Evolutionary conservation across 2,888 invertebrate species (phyloP).

Genomic region (Zele albiditarsus): DNA sequence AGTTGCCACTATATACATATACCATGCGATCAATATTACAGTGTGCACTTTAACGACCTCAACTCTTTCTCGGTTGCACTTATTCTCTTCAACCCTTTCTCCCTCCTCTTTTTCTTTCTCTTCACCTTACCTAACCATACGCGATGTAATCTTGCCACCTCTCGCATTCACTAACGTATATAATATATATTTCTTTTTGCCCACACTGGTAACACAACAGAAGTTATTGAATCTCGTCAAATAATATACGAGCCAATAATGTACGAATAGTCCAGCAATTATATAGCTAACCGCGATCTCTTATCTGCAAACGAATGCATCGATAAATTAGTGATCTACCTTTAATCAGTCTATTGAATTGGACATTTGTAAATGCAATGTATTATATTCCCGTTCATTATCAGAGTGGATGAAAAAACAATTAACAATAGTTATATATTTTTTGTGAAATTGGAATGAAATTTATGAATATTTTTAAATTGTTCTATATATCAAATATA

Average conservation of each 20-base stretch:
- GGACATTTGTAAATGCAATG: slow-evolving; percentile 42
- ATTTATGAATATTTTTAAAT: no score
- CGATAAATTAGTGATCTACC: slow-evolving; percentile 49
- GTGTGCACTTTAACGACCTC: slow-evolving; percentile 61
- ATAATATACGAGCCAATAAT: slow-evolving; percentile 70
- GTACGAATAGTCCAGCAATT: slow-evolving; percentile 68
- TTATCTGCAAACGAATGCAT: slow-evolving; percentile 59
- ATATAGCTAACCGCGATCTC: slow-evolving; percentile 56
- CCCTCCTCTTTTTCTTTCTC: neutral
- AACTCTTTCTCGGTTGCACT: neutral
- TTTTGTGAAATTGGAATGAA: no score
- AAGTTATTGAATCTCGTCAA: slow-evolving; percentile 67
- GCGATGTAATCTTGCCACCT: slow-evolving; percentile 57
- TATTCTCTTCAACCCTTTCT: no score
- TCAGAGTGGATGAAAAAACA: no score
- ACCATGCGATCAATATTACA: slow-evolving; percentile 62
- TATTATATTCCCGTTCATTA: neutral
- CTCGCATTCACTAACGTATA: slow-evolving; percentile 35
- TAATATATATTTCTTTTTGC: neutral
- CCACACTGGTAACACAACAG: slow-evolving; percentile 4
- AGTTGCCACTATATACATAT: slow-evolving; percentile 43
- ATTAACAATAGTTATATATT: no score
- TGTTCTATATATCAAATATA: no score
- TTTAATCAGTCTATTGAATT: neutral
- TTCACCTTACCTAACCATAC: neutral